Base-by-base conservation (phyloP, 1,140 invertebrate genomes). In the Cherax quadricarinatus region DNA sequence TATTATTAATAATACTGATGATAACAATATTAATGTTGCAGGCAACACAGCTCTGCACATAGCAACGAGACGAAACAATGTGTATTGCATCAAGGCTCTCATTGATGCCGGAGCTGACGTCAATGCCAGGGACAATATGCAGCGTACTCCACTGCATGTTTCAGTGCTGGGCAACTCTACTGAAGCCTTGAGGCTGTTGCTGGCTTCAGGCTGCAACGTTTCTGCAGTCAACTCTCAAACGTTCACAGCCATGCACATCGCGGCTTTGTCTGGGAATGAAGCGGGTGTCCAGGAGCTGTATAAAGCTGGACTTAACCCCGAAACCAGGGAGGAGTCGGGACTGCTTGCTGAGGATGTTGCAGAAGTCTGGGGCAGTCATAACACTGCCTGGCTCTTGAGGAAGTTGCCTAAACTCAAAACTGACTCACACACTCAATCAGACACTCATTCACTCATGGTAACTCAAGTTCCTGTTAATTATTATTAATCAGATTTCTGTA, bases 351-450 rank as follows among this genome's bases (percentile, higher is more conserved):
- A 80, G n/a, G 73, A 88, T 5, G 48, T 88, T 9, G 86, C 86
- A n/a, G 86, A 88, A 7, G 78, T 49, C 14, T 80, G 86, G 86
- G 86, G 86, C n/a, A 79, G 53, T 2, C 73, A 80, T 49, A 53
- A 62, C 57, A 85, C 83, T n/a, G 83, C 83, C 57, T 85, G 83
- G 83, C 83, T 85, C 57, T 24, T 85, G 1, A 53, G 83, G 10
- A 85, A 85, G 60, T n/a, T 85, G 83, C 83, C 83, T 24, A 85
- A 70, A 30, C 9, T 24, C 6, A 41, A 57, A 5, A 9, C 53
- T 57, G 14, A 14, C 14, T 14, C 66, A 70, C n/a, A 14, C 14
- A 70, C 14, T 16, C 66, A 16, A 14, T 16, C n/a, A 14, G 14
- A 14, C 3, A 70, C 66, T n/a, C 14, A 70, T 3, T 16, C 66